A percentile compares a stretch with the other conserved stretches of the same genome.
Conservation (phyloP, 2,113 vertebrate species). For the Gambusia holbrooki region DNA sequence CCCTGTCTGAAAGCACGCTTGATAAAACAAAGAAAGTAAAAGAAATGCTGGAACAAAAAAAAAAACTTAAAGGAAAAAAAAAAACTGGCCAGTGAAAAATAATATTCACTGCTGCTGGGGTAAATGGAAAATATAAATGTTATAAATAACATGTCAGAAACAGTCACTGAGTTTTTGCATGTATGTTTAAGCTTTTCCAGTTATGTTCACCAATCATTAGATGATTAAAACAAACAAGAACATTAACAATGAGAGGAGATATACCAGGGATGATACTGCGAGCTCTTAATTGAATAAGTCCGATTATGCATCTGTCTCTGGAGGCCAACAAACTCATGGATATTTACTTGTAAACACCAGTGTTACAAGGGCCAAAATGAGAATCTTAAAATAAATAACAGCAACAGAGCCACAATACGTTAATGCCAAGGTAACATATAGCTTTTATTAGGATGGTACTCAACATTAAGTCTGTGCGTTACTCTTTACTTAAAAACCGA, state of each 20-base stretch:
- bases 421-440: too few species aligned
- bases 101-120: conserved; percentile 57
- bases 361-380: conserved; percentile 51
- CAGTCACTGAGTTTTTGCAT: conserved; percentile 21
- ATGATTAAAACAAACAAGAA: conserved; percentile 19
- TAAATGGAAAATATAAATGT: conserved; percentile 70
- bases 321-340: conserved; percentile 54
- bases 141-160: conserved; percentile 64
- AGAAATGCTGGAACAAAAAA: conserved; percentile 17
- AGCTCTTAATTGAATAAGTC: conserved; percentile 46
- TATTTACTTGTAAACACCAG: conserved; percentile 51
- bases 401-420: not conserved
- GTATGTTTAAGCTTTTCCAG: conserved; percentile 31
- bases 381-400: conserved; percentile 36
- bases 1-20: conserved; percentile 55
- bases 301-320: conserved; percentile 62
- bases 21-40: conserved; percentile 38
- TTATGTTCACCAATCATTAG: conserved; percentile 32
- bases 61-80: not conserved
- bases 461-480: too few species aligned
- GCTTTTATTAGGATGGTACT: too few species aligned
- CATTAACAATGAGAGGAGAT: conserved; percentile 17
- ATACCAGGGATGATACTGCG: not conserved
- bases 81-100: conserved; percentile 50
- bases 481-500: too few species aligned